Evolutionary conservation across 2,888 invertebrate species (phyloP), one percentile per base, ranked within the genome.

Genomic region (Nysson spinosus): DNA sequence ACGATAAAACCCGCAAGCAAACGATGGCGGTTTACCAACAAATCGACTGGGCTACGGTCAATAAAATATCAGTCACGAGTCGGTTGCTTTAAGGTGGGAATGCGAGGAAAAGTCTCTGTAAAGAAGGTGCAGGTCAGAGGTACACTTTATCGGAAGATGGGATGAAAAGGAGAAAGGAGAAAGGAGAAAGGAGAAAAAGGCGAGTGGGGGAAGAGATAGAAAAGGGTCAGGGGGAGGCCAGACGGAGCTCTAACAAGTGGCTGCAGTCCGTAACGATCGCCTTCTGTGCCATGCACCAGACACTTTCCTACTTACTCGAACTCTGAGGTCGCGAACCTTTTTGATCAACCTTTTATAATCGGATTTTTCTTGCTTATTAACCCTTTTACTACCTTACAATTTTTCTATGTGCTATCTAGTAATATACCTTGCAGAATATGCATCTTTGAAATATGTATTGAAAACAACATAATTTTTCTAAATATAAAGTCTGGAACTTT

Each of bases 161-260:
- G 24, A 6, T 14, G 11, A 16, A 22, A 3, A 24, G 26, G 40
- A 49, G 47, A 37, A 22, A 28, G 26, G 44, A 44, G 49, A 12
- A 11, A 32, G 20, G 19, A 43, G 56, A 35, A 37, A 26, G 37
- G 26, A 16, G 32, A 39, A 26, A 12, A 34, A 24, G 34, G 34
- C 20, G n/a, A n/a, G 28, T n/a, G 39, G 43, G 32, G 32, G 51
- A 37, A 30, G n/a, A n/a, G n/a, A n/a, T n/a, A n/a, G n/a, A n/a
- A 40, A 39, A 35, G 44, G 37, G 47, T 43, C 35, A 67, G 55
- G 52, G 61, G 66, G 66, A 49, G 72, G 62, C 69, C 63, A 74
- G 77, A 79, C 73, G 60, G 63, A 67, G 79, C 75, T 82, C 81
- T 81, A 82, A 82, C 81, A 82, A 82, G 81, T 82, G 81, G 81